Percentiles rank a stretch among this genome's conserved stretches.
phyloP scores from a whole-genome alignment of 2,113 vertebrate genomes.

The Bombycilla garrulus region DNA sequence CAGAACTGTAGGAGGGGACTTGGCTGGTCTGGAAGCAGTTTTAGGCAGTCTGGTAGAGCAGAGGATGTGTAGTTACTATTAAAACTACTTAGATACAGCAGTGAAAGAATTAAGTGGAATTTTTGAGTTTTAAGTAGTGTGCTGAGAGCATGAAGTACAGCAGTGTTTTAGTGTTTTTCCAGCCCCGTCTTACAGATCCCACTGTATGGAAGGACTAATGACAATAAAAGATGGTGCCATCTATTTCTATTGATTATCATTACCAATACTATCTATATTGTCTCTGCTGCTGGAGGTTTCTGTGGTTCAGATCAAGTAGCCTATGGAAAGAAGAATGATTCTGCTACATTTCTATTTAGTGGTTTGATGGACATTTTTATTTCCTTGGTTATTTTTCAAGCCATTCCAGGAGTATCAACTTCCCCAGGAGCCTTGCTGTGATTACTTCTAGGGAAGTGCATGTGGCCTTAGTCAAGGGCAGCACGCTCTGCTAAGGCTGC shows the following conservation, averaged over 20 bases:
- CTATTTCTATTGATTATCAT: neutral
- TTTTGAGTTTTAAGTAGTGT: neutral
- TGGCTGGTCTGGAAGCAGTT: neutral
- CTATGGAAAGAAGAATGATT: neutral
- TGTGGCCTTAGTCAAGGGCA: neutral
- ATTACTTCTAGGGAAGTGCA: neutral
- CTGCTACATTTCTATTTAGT: neutral
- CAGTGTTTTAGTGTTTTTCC: neutral
- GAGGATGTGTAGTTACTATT: neutral
- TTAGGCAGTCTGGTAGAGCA: neutral
- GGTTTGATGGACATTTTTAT: neutral
- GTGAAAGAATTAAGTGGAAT: neutral
- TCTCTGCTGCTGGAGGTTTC: neutral
- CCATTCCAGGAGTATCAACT: neutral
- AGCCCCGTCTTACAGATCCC: neutral
- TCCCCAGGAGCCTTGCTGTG: neutral
- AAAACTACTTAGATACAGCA: neutral
- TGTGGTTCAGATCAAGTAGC: neutral
- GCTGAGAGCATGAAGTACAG: neutral
- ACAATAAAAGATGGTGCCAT: neutral
- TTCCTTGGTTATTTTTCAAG: neutral
- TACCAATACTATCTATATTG: neutral
- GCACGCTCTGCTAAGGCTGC: rapidly evolving
- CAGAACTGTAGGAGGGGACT: neutral
- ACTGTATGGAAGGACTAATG: neutral